These are phyloP conservation scores for Asbolus verrucosus DNA, from an alignment of 1,140 invertebrate species.

Conservation along the genomic window DNA sequence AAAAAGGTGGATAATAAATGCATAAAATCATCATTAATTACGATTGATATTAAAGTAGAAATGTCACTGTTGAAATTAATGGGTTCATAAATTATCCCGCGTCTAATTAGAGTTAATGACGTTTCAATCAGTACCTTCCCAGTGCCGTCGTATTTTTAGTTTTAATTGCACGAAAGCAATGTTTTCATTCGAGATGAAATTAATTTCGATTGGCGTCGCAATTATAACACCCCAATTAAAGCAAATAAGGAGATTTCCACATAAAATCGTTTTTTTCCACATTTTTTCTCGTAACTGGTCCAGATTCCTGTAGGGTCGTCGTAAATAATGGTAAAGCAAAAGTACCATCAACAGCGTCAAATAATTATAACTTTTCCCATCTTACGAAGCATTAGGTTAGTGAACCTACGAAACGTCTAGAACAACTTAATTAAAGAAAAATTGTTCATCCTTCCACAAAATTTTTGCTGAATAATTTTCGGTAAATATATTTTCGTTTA, in stretches of 20 bases:
- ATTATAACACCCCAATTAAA: conserved; percentile 36
- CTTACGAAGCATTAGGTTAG: no score
- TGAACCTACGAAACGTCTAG: no score
- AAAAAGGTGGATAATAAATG: conserved; percentile 14
- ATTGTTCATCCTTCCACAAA: no score
- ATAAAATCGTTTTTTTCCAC: neutral
- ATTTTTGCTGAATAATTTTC: no score
- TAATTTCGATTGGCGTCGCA: conserved; percentile 31
- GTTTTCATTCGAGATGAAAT: conserved; percentile 34
- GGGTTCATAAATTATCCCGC: conserved; percentile 41
- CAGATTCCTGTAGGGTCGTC: neutral
- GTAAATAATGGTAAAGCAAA: neutral
- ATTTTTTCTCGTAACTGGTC: neutral
- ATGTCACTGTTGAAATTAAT: conserved; percentile 46
- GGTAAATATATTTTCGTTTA: no score
- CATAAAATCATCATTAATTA: conserved; percentile 48
- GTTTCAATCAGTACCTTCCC: conserved; percentile 44
- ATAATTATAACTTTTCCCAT: no score
- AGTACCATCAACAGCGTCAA: no score
- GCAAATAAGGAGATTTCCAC: conserved; percentile 21
- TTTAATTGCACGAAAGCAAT: conserved; percentile 38
- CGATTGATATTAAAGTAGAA: conserved; percentile 42
- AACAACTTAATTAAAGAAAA: no score
- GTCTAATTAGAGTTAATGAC: conserved; percentile 48
- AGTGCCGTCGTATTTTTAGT: conserved; percentile 35